phyloP scores from a whole-genome alignment of 1,140 invertebrate genomes.

The Drosophila lowei region DNA sequence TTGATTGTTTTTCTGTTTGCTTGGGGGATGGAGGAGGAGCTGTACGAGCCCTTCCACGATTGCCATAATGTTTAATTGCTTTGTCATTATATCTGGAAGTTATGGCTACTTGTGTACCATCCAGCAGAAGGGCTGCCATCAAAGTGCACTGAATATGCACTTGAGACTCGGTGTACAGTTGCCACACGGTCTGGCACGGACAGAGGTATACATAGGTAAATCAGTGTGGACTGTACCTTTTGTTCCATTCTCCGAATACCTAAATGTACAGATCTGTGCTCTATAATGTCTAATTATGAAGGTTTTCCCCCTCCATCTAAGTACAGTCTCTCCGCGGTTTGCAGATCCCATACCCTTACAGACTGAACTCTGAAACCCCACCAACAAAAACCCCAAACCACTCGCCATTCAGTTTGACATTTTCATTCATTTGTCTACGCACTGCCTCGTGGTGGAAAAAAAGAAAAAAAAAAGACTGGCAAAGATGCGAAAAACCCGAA shows the following conservation, averaged over 20 bases:
- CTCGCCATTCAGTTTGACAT: slow-evolving; percentile 65
- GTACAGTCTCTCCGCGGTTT: slow-evolving; percentile 29
- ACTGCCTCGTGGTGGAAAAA: slow-evolving; percentile 44
- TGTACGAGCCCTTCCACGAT: slow-evolving; percentile 44
- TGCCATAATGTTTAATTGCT: slow-evolving; percentile 78
- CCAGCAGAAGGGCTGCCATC: slow-evolving; percentile 6
- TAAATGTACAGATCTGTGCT: too few relatives aligned
- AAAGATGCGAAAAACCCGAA: slow-evolving; percentile 22
- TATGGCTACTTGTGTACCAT: slow-evolving; percentile 59
- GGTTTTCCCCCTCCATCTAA: too few relatives aligned
- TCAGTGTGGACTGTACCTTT: too few relatives aligned
- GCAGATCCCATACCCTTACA: slow-evolving; percentile 2
- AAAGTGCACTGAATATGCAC: slow-evolving; percentile 50
- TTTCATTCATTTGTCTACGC: slow-evolving; percentile 81
- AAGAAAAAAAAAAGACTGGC: slow-evolving; percentile 13
- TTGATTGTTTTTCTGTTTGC: slow-evolving; percentile 72
- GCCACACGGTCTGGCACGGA: neutral
- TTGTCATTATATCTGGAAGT: slow-evolving; percentile 80
- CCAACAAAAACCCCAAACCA: slow-evolving; percentile 31
- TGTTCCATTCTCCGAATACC: too few relatives aligned
- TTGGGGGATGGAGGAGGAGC: neutral
- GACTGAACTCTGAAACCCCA: neutral
- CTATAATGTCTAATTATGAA: too few relatives aligned
- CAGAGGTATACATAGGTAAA: neutral
- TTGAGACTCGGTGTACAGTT: slow-evolving; percentile 38